Conservation (phyloP, 2,888 invertebrate genomes). For the Panorpa germanica region DNA sequence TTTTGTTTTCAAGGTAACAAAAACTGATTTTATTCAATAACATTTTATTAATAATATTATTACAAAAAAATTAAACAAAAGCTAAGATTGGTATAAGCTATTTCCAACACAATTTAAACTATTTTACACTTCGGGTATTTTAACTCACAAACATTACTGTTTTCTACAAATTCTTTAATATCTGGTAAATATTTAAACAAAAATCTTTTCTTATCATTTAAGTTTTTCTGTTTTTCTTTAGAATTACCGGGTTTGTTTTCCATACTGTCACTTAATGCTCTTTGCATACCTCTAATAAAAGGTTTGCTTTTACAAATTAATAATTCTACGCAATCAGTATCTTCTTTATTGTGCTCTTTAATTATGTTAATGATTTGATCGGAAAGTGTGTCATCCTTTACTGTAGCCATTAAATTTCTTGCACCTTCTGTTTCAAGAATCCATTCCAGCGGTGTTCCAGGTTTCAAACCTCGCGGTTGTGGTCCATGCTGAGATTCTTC, state of each 20-base stretch:
- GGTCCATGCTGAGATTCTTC: conserved; percentile 18
- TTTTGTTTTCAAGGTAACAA: too few species aligned
- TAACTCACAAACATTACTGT: conserved; percentile 41
- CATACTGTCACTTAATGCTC: conserved; percentile 28
- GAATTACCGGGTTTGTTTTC: conserved; percentile 16
- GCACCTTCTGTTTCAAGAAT: conserved; percentile 38
- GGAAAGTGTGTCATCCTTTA: conserved; percentile 40
- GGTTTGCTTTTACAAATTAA: conserved; percentile 62
- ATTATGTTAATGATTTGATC: conserved; percentile 38
- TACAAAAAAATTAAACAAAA: too few species aligned
- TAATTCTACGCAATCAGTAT: conserved; percentile 49
- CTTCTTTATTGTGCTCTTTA: conserved; percentile 31
- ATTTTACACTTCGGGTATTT: conserved; percentile 30
- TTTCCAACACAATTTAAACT: too few species aligned
- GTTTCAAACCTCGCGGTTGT: conserved; percentile 15
- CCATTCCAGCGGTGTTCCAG: conserved; percentile 35
- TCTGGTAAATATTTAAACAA: conserved; percentile 44
- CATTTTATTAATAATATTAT: too few species aligned
- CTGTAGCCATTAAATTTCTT: conserved; percentile 33
- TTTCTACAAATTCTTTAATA: conserved; percentile 33
- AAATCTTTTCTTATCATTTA: conserved; percentile 14
- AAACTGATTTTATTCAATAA: too few species aligned
- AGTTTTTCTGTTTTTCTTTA: conserved; percentile 17
- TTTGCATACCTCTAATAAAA: conserved; percentile 58
- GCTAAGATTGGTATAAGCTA: too few species aligned